Evolutionary conservation across 2,797 vertebrate genomes (phyloP).

Genomic region (Carapus acus): DNA sequence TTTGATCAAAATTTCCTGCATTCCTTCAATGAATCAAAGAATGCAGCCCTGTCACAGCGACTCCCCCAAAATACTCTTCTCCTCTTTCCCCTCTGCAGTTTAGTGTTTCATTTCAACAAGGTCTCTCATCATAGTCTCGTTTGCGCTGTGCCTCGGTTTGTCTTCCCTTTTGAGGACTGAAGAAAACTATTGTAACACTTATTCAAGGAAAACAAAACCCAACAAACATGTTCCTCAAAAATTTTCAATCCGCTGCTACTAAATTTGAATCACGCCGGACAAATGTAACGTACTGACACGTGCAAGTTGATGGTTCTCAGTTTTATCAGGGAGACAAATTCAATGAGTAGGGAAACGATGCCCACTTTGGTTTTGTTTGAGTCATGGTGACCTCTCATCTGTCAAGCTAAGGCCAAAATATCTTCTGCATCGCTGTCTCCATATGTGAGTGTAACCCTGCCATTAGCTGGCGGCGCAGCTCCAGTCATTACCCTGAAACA

Average conservation of each 20-base stretch:
- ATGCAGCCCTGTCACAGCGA: constrained; percentile 39
- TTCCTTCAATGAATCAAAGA: constrained; percentile 53
- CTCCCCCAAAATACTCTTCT: constrained; percentile 14
- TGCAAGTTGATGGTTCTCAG: neutral
- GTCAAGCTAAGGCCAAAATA: neutral
- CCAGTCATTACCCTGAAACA: neutral
- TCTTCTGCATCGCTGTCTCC: neutral
- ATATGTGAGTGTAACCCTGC: neutral
- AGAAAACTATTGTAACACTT: neutral
- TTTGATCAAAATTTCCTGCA: constrained; percentile 60
- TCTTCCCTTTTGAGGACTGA: constrained; percentile 6
- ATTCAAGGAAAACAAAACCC: neutral
- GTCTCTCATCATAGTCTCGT: constrained; percentile 1
- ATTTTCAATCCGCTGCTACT: constrained; percentile 30
- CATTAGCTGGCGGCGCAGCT: neutral
- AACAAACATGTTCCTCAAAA: neutral
- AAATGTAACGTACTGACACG: too few species aligned
- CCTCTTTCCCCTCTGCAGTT: neutral
- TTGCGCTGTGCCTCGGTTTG: neutral
- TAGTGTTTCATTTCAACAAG: neutral
- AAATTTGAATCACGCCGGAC: constrained; percentile 7
- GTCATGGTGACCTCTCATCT: neutral
- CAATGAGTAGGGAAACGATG: neutral
- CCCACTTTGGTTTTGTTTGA: neutral
- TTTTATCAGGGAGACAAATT: neutral